Evolutionary conservation across 2,113 vertebrate species (phyloP).

Genomic region (Puffinus mauretanicus): DNA sequence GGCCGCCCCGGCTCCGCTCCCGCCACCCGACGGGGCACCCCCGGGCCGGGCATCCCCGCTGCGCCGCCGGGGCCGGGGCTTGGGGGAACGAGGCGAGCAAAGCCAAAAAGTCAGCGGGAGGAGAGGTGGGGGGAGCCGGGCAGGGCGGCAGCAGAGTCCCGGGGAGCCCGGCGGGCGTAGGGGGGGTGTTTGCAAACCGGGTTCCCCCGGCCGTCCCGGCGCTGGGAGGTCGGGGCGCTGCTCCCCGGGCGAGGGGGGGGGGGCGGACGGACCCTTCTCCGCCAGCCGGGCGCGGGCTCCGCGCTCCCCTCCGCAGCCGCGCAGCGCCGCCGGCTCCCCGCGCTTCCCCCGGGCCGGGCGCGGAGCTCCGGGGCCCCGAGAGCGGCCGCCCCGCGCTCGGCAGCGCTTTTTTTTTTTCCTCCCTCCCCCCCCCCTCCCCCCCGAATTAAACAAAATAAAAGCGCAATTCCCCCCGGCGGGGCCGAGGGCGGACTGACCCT

Average conservation of each 20-base stretch:
- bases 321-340: neutral
- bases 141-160: neutral
- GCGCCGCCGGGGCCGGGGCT: no score
- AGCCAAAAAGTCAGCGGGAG: neutral
- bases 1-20: neutral
- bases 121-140: neutral
- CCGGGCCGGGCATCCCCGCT: neutral
- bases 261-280: neutral
- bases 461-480: fast-evolving
- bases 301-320: neutral
- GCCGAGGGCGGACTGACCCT: neutral
- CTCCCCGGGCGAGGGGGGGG: fast-evolving
- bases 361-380: neutral
- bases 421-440: no score
- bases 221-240: neutral
- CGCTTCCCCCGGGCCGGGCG: neutral
- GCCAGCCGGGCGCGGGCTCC: neutral
- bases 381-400: neutral
- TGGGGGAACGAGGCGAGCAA: neutral
- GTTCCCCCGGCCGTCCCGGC: no score
- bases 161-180: no score
- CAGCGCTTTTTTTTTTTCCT: neutral
- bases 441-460: neutral
- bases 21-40: neutral
- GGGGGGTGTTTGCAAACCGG: neutral